Evolutionary conservation across 2,888 invertebrate genomes (phyloP).

Genomic region (Drosophila differens): DNA sequence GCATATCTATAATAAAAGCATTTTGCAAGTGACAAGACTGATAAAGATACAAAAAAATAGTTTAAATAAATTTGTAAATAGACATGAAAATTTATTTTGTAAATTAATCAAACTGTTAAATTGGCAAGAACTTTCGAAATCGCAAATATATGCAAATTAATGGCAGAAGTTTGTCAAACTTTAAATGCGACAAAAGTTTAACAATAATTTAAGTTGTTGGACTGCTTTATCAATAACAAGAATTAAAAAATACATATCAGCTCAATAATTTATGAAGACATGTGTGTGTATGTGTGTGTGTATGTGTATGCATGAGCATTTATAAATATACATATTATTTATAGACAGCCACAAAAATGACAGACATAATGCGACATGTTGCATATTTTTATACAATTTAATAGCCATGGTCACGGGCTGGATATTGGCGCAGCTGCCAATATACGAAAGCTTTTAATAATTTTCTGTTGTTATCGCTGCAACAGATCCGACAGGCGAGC

Average conservation of each 20-base stretch:
- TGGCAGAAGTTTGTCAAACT: background rate
- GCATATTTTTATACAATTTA: constrained; percentile 53
- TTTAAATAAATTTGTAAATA: background rate
- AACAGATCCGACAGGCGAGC: constrained; percentile 20
- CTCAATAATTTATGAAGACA: background rate
- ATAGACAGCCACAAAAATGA: background rate
- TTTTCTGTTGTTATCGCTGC: constrained; percentile 46
- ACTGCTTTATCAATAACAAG: background rate
- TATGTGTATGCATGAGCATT: too few relatives aligned
- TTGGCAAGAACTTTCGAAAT: background rate
- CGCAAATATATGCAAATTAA: background rate
- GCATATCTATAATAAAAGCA: background rate
- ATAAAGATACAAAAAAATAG: background rate
- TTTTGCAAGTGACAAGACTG: background rate
- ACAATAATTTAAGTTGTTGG: too few relatives aligned
- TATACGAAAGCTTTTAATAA: constrained; percentile 66
- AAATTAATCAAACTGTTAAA: background rate
- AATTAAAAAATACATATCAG: background rate
- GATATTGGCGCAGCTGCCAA: constrained; percentile 41
- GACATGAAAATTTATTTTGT: background rate
- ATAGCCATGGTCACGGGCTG: constrained; percentile 19
- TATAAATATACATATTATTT: background rate
- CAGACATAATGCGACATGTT: constrained; percentile 26
- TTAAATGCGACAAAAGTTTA: background rate
- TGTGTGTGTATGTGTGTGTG: background rate